A percentile compares a stretch with the other conserved stretches of the same genome.
Conservation (phyloP, 2,113 vertebrate species). For the Leuciscus idus region DNA sequence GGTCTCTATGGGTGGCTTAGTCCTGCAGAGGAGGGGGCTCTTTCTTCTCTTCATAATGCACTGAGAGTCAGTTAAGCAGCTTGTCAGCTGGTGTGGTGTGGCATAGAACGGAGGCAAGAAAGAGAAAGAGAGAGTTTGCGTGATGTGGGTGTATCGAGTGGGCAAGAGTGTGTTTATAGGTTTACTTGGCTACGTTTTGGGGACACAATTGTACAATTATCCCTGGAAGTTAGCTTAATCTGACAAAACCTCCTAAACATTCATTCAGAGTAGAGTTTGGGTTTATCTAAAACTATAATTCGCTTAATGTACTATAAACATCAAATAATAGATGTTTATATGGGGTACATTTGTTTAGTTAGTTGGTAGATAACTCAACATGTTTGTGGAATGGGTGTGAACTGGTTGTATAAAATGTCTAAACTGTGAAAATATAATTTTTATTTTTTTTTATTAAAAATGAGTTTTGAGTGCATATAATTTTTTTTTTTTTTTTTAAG, state of each 20-base stretch:
- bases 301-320: too few relatives aligned
- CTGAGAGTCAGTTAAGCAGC: constrained; percentile 61
- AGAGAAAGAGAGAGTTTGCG: neutral
- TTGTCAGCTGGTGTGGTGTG: constrained; percentile 65
- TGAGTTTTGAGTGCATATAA: too few relatives aligned
- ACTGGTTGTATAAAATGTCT: too few relatives aligned
- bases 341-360: too few relatives aligned
- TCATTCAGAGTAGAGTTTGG: neutral
- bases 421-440: too few relatives aligned
- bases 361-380: too few relatives aligned
- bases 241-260: neutral
- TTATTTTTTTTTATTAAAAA: too few relatives aligned
- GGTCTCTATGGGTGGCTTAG: constrained; percentile 78
- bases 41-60: constrained; percentile 49
- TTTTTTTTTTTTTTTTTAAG: too few relatives aligned
- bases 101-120: constrained; percentile 28
- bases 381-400: too few relatives aligned
- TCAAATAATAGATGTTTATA: too few relatives aligned
- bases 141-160: constrained; percentile 27
- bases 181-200: too few relatives aligned
- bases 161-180: neutral
- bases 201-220: neutral
- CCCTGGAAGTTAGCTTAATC: neutral
- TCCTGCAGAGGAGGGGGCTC: constrained; percentile 61
- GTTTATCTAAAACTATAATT: too few relatives aligned